phyloP scores from a whole-genome alignment of 1,140 invertebrate species.

The Eufriesea mexicana region DNA sequence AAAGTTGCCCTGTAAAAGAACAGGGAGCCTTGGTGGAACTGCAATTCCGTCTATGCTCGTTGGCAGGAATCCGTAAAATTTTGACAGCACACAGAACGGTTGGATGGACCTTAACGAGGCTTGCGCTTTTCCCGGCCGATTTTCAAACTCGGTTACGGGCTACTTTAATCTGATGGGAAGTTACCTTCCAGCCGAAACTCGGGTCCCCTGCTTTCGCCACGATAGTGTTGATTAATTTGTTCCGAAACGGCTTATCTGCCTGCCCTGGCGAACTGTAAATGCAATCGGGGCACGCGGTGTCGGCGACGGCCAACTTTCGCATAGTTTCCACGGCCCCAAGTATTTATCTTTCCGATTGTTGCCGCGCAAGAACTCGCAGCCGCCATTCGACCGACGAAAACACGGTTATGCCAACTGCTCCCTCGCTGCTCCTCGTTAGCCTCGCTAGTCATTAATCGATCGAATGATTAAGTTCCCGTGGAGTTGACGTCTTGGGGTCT shows the following conservation, averaged over 20 bases:
- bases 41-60: not conserved
- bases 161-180: slow-evolving; percentile 37
- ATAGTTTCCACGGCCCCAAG: slow-evolving; percentile 4
- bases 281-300: slow-evolving; percentile 30
- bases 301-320: slow-evolving; percentile 14
- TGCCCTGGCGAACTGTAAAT: slow-evolving; percentile 27
- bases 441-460: not conserved
- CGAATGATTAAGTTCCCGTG: not conserved
- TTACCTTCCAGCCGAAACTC: slow-evolving; percentile 14
- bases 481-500: not conserved
- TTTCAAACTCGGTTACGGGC: slow-evolving; percentile 33
- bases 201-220: slow-evolving; percentile 6
- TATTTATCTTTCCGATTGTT: slow-evolving; percentile 38
- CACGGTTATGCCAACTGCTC: not conserved
- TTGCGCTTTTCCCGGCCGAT: slow-evolving; percentile 16
- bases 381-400: not conserved
- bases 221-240: slow-evolving; percentile 53
- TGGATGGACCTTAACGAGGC: not conserved
- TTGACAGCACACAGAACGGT: not conserved
- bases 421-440: no score
- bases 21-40: no score
- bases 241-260: slow-evolving; percentile 35
- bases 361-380: not conserved
- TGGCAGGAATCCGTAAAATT: not conserved
- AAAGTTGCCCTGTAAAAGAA: no score